Conservation (phyloP, 1,140 invertebrate genomes). For the Diplogasteroides magnus region DNA sequence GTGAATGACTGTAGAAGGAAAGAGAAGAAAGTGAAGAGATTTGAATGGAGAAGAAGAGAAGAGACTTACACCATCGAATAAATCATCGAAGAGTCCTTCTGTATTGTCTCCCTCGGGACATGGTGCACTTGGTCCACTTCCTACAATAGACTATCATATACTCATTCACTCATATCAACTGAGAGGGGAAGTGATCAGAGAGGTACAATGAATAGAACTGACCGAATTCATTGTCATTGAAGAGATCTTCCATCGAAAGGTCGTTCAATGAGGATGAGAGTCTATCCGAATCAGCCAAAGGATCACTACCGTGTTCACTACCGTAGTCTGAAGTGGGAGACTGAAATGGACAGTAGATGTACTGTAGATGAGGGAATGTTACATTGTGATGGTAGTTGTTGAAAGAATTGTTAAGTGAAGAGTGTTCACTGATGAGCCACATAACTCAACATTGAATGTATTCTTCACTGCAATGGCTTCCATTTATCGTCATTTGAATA, state of each 20-base stretch:
- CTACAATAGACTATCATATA: neutral
- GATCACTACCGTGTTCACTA: neutral
- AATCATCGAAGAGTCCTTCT: constrained; percentile 4
- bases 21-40: no score
- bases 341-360: neutral
- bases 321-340: neutral
- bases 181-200: neutral
- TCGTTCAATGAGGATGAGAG: neutral
- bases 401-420: constrained; percentile 5
- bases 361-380: neutral
- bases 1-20: no score
- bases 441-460: constrained; percentile 3
- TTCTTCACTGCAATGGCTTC: neutral
- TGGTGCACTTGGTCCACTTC: constrained; percentile 9
- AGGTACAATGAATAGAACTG: neutral
- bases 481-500: neutral
- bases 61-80: neutral
- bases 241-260: neutral
- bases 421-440: neutral
- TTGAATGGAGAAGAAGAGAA: neutral
- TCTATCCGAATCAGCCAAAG: no score
- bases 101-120: constrained; percentile 2
- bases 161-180: neutral
- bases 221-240: neutral
- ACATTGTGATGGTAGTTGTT: neutral